phyloP scores from a whole-genome alignment of 2,113 vertebrate species.

The Eretmochelys imbricata region DNA sequence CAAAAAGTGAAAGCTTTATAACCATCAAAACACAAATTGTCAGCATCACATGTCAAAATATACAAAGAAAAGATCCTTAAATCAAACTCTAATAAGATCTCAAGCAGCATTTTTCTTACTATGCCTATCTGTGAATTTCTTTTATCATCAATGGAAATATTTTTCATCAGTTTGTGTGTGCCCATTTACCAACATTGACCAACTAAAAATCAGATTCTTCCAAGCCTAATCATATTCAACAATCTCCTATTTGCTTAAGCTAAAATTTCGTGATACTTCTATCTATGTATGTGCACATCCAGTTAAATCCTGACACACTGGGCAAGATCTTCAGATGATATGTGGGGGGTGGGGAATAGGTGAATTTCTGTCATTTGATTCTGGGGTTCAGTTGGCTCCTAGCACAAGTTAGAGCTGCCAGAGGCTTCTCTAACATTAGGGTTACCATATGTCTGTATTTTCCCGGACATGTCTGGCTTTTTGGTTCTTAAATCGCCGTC shows the following conservation, averaged over 20 bases:
- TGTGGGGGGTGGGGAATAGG: too few relatives aligned
- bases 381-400: too few relatives aligned
- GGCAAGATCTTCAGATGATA: not conserved
- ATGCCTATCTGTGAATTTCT: not conserved
- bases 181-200: not conserved
- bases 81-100: not conserved
- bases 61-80: too few relatives aligned
- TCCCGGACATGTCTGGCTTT: too few relatives aligned
- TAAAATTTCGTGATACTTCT: not conserved
- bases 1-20: not conserved
- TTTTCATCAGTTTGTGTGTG: not conserved
- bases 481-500: too few relatives aligned
- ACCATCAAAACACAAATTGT: not conserved
- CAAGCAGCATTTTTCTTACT: not conserved
- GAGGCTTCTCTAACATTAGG: not conserved
- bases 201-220: not conserved
- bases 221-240: not conserved
- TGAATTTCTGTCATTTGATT: too few relatives aligned
- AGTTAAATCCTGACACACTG: not conserved
- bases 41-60: not conserved
- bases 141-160: not conserved
- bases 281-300: not conserved
- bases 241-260: not conserved
- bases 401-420: not conserved
- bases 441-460: too few relatives aligned